phyloP scores from a whole-genome alignment of 2,113 vertebrate genomes.

The Sapayoa aenigma region DNA sequence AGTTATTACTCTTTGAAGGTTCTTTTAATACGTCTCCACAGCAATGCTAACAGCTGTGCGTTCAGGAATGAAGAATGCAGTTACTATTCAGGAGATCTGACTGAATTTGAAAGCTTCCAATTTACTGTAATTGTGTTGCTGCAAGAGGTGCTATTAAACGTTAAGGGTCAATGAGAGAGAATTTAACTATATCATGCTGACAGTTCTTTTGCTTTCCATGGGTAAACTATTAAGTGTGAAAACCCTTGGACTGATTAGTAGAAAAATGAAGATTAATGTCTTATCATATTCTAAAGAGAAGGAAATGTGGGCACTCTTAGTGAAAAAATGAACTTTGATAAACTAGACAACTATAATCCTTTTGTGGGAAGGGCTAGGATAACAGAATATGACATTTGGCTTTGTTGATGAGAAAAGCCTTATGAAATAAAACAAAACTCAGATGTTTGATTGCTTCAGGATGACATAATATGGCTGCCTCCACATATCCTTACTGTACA shows the following conservation, averaged over 20 bases:
- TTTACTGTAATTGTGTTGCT: slow-evolving; percentile 18
- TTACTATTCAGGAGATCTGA: neutral
- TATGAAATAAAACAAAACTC: slow-evolving; percentile 6
- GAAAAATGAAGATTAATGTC: slow-evolving; percentile 29
- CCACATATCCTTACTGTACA: neutral
- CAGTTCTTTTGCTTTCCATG: neutral
- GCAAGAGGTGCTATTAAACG: neutral
- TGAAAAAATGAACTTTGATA: neutral
- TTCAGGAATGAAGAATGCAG: neutral
- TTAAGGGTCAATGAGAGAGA: neutral
- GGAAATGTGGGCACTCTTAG: neutral
- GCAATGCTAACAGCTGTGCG: neutral
- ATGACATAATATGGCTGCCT: slow-evolving; percentile 20
- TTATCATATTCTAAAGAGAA: neutral
- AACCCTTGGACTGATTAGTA: neutral
- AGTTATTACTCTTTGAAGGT: neutral
- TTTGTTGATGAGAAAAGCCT: slow-evolving; percentile 6
- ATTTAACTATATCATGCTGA: slow-evolving; percentile 30
- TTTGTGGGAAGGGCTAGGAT: neutral
- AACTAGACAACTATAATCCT: slow-evolving; percentile 16
- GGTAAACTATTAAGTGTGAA: slow-evolving; percentile 15
- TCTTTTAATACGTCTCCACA: neutral
- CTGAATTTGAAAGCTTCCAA: neutral
- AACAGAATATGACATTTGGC: neutral
- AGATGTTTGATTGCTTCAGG: slow-evolving; percentile 4